phyloP scores from a whole-genome alignment of 92 coral and sea anemone species.

The Scolanthus callimorphus region DNA sequence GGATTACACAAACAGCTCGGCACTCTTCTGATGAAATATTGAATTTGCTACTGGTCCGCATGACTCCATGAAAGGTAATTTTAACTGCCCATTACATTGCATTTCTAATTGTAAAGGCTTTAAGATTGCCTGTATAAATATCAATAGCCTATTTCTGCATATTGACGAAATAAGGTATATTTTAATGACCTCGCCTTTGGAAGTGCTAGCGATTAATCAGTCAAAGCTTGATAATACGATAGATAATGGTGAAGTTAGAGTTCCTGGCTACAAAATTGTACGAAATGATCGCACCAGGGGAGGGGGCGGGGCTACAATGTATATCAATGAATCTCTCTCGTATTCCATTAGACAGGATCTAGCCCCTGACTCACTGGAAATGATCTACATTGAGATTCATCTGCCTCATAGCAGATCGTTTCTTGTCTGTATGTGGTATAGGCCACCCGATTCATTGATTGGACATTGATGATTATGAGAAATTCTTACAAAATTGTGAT shows the following conservation, averaged over 20 bases:
- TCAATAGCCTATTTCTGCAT: slow-evolving; percentile 14
- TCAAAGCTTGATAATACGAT: too few relatives aligned
- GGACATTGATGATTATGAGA: slow-evolving; percentile 26
- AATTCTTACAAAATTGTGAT: slow-evolving; percentile 36
- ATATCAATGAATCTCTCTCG: slow-evolving; percentile 16
- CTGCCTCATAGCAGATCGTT: slow-evolving; percentile 23
- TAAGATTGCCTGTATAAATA: slow-evolving; percentile 24
- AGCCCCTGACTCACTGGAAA: slow-evolving; percentile 17
- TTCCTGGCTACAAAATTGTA: too few relatives aligned
- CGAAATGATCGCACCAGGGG: too few relatives aligned
- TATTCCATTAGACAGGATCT: slow-evolving; percentile 12
- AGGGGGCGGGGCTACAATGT: too few relatives aligned
- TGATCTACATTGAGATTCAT: slow-evolving; percentile 30
- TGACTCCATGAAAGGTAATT: too few relatives aligned
- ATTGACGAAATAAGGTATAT: slow-evolving; percentile 21
- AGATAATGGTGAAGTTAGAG: too few relatives aligned
- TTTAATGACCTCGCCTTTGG: slow-evolving; percentile 9
- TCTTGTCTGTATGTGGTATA: slow-evolving; percentile 28
- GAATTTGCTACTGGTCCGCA: too few relatives aligned
- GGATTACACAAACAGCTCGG: too few relatives aligned
- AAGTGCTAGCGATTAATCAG: slow-evolving; percentile 47
- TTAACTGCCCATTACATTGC: too few relatives aligned
- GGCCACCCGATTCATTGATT: slow-evolving; percentile 24
- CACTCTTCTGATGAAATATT: too few relatives aligned
- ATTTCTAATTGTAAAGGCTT: slow-evolving; percentile 28